phyloP scores from a whole-genome alignment of 1,140 invertebrate species.

The Bombus impatiens region DNA sequence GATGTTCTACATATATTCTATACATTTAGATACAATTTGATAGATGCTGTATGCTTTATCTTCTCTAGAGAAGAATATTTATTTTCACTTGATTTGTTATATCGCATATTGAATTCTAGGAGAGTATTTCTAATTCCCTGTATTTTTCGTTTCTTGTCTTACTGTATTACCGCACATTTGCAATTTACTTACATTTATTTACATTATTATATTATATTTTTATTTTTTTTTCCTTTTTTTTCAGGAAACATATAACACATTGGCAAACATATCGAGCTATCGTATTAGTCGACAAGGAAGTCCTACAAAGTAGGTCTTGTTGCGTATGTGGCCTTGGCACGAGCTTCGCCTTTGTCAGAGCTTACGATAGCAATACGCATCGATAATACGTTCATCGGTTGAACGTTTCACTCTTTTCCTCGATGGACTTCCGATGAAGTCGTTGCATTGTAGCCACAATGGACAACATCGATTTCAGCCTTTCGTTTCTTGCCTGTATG shows the following conservation, averaged over 20 bases:
- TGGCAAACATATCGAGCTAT: slow-evolving; percentile 15
- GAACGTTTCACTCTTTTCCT: neutral
- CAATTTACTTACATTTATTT: no score
- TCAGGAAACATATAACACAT: neutral
- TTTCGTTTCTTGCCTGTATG: neutral
- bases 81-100: neutral
- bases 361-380: slow-evolving; percentile 42
- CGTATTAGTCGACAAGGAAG: slow-evolving; percentile 58
- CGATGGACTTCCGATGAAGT: neutral
- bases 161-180: no score
- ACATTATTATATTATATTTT: no score
- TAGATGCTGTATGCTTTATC: no score
- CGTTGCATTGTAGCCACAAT: no score
- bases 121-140: neutral
- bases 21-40: neutral
- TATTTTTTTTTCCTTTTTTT: neutral
- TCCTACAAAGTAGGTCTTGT: slow-evolving; percentile 70
- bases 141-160: neutral
- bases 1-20: slow-evolving; percentile 6
- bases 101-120: neutral
- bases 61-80: neutral
- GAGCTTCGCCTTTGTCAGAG: slow-evolving; percentile 44
- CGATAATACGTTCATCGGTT: slow-evolving; percentile 9
- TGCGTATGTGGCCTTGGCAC: slow-evolving; percentile 59
- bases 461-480: neutral